These are phyloP conservation scores for Chiloscyllium plagiosum DNA, from an alignment of 2,113 vertebrate genomes.

Conservation along the genomic window DNA sequence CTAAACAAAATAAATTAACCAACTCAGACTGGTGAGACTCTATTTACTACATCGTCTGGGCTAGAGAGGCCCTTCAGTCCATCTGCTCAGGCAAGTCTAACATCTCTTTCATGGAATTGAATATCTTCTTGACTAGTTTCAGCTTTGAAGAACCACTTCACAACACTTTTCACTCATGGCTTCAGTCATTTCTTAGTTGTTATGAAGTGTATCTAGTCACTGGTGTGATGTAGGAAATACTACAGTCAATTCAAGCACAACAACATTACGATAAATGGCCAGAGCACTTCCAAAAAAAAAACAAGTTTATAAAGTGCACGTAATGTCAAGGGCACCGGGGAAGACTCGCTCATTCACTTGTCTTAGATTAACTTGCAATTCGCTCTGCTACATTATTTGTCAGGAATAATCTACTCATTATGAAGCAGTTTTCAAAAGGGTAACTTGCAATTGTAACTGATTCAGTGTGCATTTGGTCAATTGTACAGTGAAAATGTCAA, in stretches of 20 bases:
- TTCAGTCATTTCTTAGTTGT: no score
- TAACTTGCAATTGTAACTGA: not conserved
- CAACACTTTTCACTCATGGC: not conserved
- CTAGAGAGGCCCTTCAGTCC: not conserved
- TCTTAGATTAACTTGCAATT: not conserved
- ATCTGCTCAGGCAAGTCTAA: not conserved
- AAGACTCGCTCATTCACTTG: not conserved
- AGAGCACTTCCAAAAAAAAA: no score
- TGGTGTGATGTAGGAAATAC: not conserved
- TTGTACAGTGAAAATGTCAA: not conserved
- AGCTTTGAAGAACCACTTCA: not conserved
- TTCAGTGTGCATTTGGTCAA: not conserved
- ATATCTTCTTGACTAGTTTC: not conserved
- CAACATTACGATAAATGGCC: not conserved
- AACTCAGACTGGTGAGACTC: not conserved
- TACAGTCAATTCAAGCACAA: not conserved
- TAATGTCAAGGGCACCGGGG: not conserved
- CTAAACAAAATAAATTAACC: conserved; percentile 44
- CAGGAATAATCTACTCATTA: not conserved
- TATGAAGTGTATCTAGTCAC: not conserved
- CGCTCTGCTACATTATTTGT: not conserved
- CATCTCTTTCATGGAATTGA: not conserved
- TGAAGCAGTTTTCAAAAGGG: not conserved
- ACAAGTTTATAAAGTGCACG: not conserved
- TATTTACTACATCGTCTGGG: not conserved